Evolutionary conservation across 2,797 vertebrate species (phyloP), one percentile per base, ranked within the genome.

Genomic region (Agapornis canus): DNA sequence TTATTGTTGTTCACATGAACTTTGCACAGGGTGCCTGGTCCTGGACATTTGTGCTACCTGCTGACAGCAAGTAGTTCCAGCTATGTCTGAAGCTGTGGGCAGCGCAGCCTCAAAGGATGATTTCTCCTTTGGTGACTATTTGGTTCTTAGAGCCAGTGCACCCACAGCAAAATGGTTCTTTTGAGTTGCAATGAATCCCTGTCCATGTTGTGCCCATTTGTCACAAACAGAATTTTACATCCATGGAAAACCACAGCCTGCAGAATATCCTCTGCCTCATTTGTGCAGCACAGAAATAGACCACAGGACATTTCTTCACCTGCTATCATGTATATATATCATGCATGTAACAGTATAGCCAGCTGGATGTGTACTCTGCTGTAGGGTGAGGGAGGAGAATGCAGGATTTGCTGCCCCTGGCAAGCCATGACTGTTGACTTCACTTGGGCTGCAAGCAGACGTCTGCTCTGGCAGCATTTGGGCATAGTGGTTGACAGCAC

Each of bases 381-480:
- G 23, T 10, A 20, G 16, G 17, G 11, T 2, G 4, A 31, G 11
- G 8, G 8, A 81, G 29, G 14, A 86, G 21, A 86, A 66, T 86
- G 42, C 13, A 77, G 13, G 6, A 7, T 1, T 0, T 29, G 27
- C 9, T 57, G 59, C 16, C 8, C 13, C 7, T 5, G 8, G 25
- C 0, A 3, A 72, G 18, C 19, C 11, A 6, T 35, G 26, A 39
- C 48, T 76, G 51, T 45, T 80, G 32, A 25, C 10, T 11, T 29
- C 9, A 6, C 23, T 61, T 60, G 1, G 11, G 45, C 37, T 56
- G 42, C 27, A 43, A 40, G 68, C 6, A 85, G 22, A 9, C 0
- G 0, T 6, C 2, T 35, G 5, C 14, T 57, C 18, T 43, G 59
- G 32, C 54, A 93, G 39, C 10, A 10, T 29, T 23, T 65, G 39